These are phyloP conservation scores for Cosmorhoe ocellata DNA, from an alignment of 2,888 invertebrate genomes.

Conservation along the genomic window DNA sequence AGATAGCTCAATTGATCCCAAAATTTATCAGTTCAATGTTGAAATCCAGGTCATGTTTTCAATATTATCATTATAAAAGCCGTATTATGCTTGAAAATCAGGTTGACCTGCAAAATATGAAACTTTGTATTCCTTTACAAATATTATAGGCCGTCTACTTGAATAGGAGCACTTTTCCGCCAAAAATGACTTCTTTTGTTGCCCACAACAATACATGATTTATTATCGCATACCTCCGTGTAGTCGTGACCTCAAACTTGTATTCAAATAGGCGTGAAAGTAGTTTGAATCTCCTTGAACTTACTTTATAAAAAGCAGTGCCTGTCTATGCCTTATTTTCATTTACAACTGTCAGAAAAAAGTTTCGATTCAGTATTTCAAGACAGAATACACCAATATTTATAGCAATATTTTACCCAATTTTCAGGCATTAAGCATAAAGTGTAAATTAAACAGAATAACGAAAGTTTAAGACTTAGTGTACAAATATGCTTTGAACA, in stretches of 20 bases:
- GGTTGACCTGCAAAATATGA: slow-evolving; percentile 31
- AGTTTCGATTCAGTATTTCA: too few species aligned
- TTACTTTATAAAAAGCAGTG: too few species aligned
- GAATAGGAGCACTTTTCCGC: slow-evolving; percentile 64
- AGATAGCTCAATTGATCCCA: too few species aligned
- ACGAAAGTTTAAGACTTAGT: too few species aligned
- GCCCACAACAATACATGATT: slow-evolving; percentile 73
- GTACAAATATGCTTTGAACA: too few species aligned
- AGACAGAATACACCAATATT: too few species aligned
- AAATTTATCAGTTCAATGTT: too few species aligned
- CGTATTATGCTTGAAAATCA: slow-evolving; percentile 23
- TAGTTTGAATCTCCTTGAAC: background rate
- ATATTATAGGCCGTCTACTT: slow-evolving; percentile 52
- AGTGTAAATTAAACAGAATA: too few species aligned
- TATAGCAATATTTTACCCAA: too few species aligned
- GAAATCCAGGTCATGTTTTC: background rate
- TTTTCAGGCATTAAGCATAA: too few species aligned
- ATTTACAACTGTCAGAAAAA: too few species aligned
- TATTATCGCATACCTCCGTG: slow-evolving; percentile 50
- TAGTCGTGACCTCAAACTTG: slow-evolving; percentile 45
- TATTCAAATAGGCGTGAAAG: slow-evolving; percentile 25
- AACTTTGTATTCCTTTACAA: slow-evolving; percentile 44
- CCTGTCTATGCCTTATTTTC: too few species aligned
- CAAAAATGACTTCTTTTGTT: slow-evolving; percentile 78
- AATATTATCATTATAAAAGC: slow-evolving; percentile 1